Base-by-base conservation (phyloP, 1,140 invertebrate genomes). In the Drosophila hydei region DNA sequence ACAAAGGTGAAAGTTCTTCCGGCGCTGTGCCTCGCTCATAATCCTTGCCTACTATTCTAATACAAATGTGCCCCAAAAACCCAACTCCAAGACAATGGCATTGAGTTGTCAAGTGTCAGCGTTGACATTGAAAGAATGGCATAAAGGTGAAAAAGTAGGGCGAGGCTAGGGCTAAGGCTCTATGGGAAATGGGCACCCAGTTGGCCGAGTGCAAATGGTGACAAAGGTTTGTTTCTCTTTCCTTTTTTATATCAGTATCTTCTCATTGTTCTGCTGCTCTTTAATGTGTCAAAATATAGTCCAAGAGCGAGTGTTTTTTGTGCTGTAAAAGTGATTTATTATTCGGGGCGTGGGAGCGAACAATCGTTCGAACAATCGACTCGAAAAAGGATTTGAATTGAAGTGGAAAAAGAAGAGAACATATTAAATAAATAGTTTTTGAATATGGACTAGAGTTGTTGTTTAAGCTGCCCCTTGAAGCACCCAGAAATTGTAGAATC, bases 251-350 rank as follows among this genome's bases (percentile, higher is more conserved):
- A 58, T 2, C 11, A 33, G 30, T 33, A 11, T 33, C 30, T 33
- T 9, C 47, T 23, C 59, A 55, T 89, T 89, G 87, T 89, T 77
- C 64, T 45, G 16, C n/a, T 75, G 80, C 81, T 59, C 76, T 87
- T 83, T 75, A 87, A 90, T 81, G 78, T 90, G 87, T 90, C 87
- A 90, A 87, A 79, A 90, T 90, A 75, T 90, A 81, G 87, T 87
- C 65, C 74, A 79, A 58, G 52, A 51, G 38, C 45, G 30, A 68
- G 51, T 40, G 50, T 55, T 65, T 80, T 62, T 78, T 78, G 60
- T 73, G 72, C 81, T 74, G 75, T 67, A 71, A 79, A 87, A 65
- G 23, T 90, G 87, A 90, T 90, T 90, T 90, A 90, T 90, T 87
- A 60, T 87, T 36, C 54, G 54, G 8, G 60, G 78, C 83, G 83